Evolutionary conservation across 2,797 vertebrate species (phyloP), one percentile per base, ranked within the genome.

Genomic region (Aldrovandia affinis): DNA sequence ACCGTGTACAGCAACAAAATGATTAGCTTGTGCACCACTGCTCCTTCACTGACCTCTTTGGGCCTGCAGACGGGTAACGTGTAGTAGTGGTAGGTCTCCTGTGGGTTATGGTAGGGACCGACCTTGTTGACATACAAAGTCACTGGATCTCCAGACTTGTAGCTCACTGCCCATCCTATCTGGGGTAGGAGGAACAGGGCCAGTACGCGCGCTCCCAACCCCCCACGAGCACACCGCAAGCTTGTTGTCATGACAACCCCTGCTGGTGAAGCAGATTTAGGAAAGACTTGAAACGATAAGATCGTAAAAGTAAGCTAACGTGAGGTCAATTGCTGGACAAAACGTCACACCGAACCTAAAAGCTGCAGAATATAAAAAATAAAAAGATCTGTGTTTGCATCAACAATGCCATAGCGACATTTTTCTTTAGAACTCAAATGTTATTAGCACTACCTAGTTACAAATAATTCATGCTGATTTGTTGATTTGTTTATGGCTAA

Each of bases 41-140:
- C 39, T 47, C 30, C 81, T 59, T 88, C 78, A 91, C 93, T 92
- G 82, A 98, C 96, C 93, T 97, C 95, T 80, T 95, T 91, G 0
- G 97, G 97, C 75, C 96, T 96, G 93, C 97, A 98, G 44, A 98
- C 97, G 1, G 97, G 97, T 82, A 98, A 93, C 2, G 96, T 97
- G 88, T 98, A 98, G 92, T 95, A 98, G 92, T 98, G 97, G 92
- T 98, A 98, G 10, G 97, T 98, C 94, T 98, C 97, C 90, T 98
- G 97, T 39, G 97, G 97, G 88, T 98, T 98, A 89, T 98, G 97
- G 90, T 97, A 98, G 78, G 97, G 97, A 1, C 97, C 97, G 83
- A 98, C 97, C 95, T 98, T 98, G 94, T 98, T 98, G 88, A 98
- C 97, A 84, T 97, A 98, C 0, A 98, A 92, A 88, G 95, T 93